Percentiles rank a stretch among this genome's conserved stretches.
phyloP scores from a whole-genome alignment of 64 coral and sea anemone genomes.

The Pocillopora damicornis region DNA sequence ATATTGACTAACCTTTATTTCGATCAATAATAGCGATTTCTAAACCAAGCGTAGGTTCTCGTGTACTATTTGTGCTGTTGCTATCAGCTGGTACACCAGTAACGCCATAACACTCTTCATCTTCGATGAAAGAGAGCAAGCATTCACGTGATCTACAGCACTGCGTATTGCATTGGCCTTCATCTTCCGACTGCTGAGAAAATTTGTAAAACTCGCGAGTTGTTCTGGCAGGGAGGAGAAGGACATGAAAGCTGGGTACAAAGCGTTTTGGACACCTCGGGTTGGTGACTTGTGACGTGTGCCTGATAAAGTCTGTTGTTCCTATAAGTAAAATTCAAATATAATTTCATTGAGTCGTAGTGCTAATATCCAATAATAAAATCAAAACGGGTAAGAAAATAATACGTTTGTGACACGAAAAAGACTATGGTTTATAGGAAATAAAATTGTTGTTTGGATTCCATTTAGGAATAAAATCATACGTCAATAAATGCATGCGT shows the following conservation, averaged over 20 bases:
- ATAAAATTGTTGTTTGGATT: too few relatives aligned
- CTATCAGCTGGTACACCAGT: not conserved
- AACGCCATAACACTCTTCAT: slow-evolving; percentile 47
- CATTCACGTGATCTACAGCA: slow-evolving; percentile 44
- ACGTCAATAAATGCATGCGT: too few relatives aligned
- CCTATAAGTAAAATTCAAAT: not conserved
- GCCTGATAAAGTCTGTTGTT: slow-evolving; percentile 15
- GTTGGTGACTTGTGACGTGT: slow-evolving; percentile 38
- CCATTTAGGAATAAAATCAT: too few relatives aligned
- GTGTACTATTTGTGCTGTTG: not conserved
- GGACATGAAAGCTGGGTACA: slow-evolving; percentile 43
- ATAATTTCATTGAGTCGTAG: too few relatives aligned
- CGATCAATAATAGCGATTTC: slow-evolving; percentile 56
- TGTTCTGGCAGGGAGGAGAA: slow-evolving; percentile 5
- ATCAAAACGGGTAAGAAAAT: too few relatives aligned
- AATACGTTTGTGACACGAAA: too few relatives aligned
- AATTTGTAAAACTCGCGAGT: slow-evolving; percentile 16
- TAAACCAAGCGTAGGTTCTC: slow-evolving; percentile 11
- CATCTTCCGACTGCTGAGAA: not conserved
- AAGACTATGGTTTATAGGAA: too few relatives aligned
- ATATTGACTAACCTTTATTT: slow-evolving; percentile 42
- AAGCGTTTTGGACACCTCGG: slow-evolving; percentile 45
- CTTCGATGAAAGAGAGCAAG: slow-evolving; percentile 49
- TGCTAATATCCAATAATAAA: too few relatives aligned
- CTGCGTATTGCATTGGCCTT: slow-evolving; percentile 12